A percentile compares a stretch with the other conserved stretches of the same genome.
These are phyloP conservation scores for Cuculus canorus DNA, from an alignment of 2,797 vertebrate species.

Conservation along the genomic window DNA sequence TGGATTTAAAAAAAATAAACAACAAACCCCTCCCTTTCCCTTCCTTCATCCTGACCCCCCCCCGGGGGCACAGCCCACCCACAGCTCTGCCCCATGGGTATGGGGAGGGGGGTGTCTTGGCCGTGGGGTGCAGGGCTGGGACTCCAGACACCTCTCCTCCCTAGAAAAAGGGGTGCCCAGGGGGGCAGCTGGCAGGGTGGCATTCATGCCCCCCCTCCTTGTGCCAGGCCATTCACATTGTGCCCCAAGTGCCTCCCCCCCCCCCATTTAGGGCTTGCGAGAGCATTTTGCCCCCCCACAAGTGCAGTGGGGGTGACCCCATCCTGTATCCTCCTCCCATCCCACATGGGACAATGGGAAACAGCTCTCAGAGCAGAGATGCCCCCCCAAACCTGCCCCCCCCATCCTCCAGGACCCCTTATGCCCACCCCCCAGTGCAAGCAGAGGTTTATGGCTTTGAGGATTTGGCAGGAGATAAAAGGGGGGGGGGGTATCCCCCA, in stretches of 20 bases:
- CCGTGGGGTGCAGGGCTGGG: not conserved
- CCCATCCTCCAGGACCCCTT: not conserved
- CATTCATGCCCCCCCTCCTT: not conserved
- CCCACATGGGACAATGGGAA: fast-evolving
- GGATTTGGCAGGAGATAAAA: not conserved
- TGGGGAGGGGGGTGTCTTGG: not conserved
- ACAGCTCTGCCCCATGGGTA: not conserved
- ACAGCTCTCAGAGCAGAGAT: not conserved
- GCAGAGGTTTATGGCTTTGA: constrained; percentile 4
- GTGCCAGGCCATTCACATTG: not conserved
- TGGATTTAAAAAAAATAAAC: not conserved
- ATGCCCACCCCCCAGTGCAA: not conserved
- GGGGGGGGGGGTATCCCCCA: fast-evolving
- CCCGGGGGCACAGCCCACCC: not conserved
- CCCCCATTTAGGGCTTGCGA: fast-evolving
- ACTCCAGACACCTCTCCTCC: no score
- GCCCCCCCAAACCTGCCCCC: not conserved
- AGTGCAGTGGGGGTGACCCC: not conserved
- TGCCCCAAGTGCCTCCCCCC: fast-evolving
- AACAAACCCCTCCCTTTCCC: not conserved
- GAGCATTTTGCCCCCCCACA: not conserved
- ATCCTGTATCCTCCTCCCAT: not conserved
- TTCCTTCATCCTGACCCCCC: fast-evolving
- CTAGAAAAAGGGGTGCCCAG: no score
- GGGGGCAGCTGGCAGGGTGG: not conserved